Evolutionary conservation across 2,888 invertebrate species (phyloP).

Genomic region (Cecidostiba fungosa): DNA sequence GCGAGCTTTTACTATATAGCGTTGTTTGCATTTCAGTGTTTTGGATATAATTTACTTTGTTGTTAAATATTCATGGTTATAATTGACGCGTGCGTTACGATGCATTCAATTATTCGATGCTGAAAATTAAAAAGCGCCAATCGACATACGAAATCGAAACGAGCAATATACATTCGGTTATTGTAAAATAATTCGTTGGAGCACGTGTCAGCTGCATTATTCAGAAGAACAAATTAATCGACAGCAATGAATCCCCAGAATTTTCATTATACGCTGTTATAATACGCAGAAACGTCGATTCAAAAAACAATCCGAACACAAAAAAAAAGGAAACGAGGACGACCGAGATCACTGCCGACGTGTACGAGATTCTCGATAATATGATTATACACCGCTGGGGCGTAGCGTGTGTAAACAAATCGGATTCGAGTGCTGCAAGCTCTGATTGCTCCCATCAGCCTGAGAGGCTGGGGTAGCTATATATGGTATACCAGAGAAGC

Average conservation of each 20-base stretch:
- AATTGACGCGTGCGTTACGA: background rate
- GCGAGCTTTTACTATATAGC: background rate
- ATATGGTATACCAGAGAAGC: background rate
- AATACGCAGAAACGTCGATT: too few relatives aligned
- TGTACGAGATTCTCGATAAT: slow-evolving; percentile 21
- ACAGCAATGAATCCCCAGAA: background rate
- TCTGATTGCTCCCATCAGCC: slow-evolving; percentile 44
- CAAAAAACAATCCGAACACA: background rate
- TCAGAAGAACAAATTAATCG: background rate
- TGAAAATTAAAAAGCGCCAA: background rate
- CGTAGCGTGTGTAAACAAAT: slow-evolving; percentile 44
- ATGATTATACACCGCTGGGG: slow-evolving; percentile 11
- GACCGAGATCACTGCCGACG: background rate
- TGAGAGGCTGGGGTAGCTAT: background rate
- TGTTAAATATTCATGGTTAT: background rate
- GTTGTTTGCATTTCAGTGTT: background rate
- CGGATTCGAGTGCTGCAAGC: slow-evolving; percentile 23
- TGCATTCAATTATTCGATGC: too few relatives aligned
- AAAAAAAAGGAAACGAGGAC: background rate
- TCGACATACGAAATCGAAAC: background rate
- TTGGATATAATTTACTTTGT: too few relatives aligned
- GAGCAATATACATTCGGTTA: background rate
- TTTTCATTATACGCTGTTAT: background rate
- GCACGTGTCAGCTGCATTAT: background rate
- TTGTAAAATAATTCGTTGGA: background rate